These are phyloP conservation scores for Lottia gigantea DNA, from an alignment of 2,888 invertebrate genomes.

Conservation along the genomic window DNA sequence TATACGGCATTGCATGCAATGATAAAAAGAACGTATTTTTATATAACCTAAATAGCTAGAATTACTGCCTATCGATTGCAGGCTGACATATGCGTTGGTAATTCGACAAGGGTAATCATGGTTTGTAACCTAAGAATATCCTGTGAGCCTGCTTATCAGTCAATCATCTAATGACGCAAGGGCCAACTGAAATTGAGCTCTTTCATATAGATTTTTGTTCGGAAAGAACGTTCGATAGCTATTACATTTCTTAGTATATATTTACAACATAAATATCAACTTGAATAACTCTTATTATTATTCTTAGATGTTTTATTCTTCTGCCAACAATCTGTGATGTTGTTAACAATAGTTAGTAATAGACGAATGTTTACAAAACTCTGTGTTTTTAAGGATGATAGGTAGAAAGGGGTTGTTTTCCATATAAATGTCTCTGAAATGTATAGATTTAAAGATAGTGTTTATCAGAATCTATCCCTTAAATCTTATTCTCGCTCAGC, in stretches of 20 bases:
- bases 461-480: too few species aligned
- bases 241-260: constrained; percentile 5
- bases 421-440: too few species aligned
- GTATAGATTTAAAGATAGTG: too few species aligned
- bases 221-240: constrained; percentile 2
- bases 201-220: constrained; percentile 8
- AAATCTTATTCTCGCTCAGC: too few species aligned
- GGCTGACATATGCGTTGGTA: constrained; percentile 9
- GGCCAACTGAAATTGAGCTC: constrained; percentile 11
- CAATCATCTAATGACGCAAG: constrained; percentile 11
- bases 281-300: background rate
- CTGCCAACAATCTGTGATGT: too few species aligned
- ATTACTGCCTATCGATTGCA: constrained; percentile 9
- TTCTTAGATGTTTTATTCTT: too few species aligned
- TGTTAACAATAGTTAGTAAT: too few species aligned
- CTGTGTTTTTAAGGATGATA: too few species aligned
- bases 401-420: too few species aligned
- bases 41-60: constrained; percentile 11
- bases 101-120: background rate
- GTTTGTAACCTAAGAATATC: constrained; percentile 9
- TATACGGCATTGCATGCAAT: background rate
- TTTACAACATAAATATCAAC: constrained; percentile 1
- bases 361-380: too few species aligned
- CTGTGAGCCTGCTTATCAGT: constrained; percentile 11
- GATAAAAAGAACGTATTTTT: constrained; percentile 4